Evolutionary conservation across 2,888 invertebrate genomes (phyloP).

Genomic region (Andricus quercusramuli): DNA sequence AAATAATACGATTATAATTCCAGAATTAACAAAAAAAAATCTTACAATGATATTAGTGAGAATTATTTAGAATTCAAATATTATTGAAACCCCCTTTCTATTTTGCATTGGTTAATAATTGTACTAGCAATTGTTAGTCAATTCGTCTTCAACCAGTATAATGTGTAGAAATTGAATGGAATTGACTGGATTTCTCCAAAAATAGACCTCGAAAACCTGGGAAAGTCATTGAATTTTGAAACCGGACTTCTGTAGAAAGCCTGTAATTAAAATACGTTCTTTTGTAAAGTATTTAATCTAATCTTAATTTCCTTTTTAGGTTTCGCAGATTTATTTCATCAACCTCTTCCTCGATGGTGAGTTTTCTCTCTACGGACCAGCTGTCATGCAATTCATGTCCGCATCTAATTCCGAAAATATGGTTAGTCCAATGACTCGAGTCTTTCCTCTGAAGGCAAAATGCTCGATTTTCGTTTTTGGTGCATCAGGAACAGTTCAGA

Average conservation of each 20-base stretch:
- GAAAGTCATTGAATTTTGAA: too few species aligned
- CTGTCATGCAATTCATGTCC: conserved; percentile 79
- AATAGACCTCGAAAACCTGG: too few species aligned
- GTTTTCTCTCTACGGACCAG: conserved; percentile 83
- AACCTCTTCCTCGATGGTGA: conserved; percentile 84
- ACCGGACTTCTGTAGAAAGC: background rate
- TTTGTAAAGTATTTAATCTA: conserved; percentile 38
- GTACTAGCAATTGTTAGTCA: too few species aligned
- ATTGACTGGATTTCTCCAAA: too few species aligned
- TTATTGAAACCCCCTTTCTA: too few species aligned
- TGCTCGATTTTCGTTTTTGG: conserved; percentile 83
- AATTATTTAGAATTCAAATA: too few species aligned
- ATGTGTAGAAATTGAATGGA: too few species aligned
- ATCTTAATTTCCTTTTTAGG: conserved; percentile 74
- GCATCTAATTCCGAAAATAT: conserved; percentile 78
- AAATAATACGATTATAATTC: too few species aligned
- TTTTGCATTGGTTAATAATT: too few species aligned
- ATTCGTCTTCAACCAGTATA: too few species aligned
- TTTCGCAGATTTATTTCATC: conserved; percentile 85
- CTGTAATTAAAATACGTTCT: background rate
- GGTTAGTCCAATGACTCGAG: conserved; percentile 85
- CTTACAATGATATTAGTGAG: too few species aligned
- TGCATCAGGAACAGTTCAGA: conserved; percentile 81
- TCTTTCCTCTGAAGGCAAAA: conserved; percentile 86
- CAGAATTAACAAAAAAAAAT: too few species aligned